Percentiles rank a stretch among this genome's conserved stretches.
Conservation (phyloP, 2,113 vertebrate genomes). For the Chaenocephalus aceratus region DNA sequence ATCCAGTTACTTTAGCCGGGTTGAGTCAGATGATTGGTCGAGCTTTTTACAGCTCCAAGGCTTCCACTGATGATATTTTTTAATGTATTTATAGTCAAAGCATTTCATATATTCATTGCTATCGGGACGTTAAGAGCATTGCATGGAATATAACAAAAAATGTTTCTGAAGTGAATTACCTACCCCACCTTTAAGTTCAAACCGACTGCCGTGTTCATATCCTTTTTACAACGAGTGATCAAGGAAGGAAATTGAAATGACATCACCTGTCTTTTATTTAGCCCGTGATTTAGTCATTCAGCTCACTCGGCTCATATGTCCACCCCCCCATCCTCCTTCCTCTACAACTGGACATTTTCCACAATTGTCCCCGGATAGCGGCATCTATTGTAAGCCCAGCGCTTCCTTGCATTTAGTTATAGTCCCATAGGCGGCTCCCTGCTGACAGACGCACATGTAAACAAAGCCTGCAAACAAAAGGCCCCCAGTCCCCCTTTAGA, state of each 20-base stretch:
- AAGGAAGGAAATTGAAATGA: conserved; percentile 43
- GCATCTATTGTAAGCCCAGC: conserved; percentile 44
- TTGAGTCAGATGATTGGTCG: too few relatives aligned
- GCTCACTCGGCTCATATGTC: conserved; percentile 21
- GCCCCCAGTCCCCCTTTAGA: background rate
- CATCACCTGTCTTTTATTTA: conserved; percentile 63
- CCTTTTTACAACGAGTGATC: conserved; percentile 14
- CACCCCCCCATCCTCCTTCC: background rate
- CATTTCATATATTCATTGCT: too few relatives aligned
- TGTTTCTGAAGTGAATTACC: too few relatives aligned
- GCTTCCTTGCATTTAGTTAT: conserved; percentile 42
- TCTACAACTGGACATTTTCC: conserved; percentile 20
- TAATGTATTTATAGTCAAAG: too few relatives aligned
- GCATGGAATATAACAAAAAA: too few relatives aligned
- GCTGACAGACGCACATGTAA: conserved; percentile 54
- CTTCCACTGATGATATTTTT: too few relatives aligned
- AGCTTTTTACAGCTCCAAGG: too few relatives aligned
- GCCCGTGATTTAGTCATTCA: conserved; percentile 19
- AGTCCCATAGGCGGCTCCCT: conserved; percentile 33
- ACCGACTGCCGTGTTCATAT: conserved; percentile 15
- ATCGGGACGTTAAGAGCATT: too few relatives aligned
- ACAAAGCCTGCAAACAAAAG: conserved; percentile 60
- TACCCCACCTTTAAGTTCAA: too few relatives aligned
- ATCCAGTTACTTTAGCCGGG: too few relatives aligned
- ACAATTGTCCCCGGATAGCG: background rate